Base-by-base conservation (phyloP, 64 coral and sea anemone genomes). In the Stichodactyla mertensii region DNA sequence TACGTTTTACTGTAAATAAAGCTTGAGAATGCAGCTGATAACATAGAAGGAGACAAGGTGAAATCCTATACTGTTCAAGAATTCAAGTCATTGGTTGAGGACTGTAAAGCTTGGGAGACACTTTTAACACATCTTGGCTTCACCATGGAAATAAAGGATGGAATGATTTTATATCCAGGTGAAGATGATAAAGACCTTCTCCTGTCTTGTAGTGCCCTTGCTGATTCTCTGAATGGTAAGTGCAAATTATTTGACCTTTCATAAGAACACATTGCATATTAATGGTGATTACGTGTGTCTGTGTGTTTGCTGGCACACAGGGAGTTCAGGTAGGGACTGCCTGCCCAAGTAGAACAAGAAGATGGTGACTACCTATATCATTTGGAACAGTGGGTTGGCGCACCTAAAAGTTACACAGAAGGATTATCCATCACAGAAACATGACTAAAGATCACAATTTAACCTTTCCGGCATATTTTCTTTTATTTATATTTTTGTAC, bases 181-280 rank as follows among this genome's bases (percentile, higher is more conserved):
- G 80, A 85, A 26, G 53, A 78, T 10, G 45, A 10, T 1, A 77
- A 69, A 78, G 91, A 87, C 23, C 15, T 89, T 28, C 52, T 96
- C 7, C 52, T 61, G 15, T 90, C 89, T 56, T 96, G 94, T 16
- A 93, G 84, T 90, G 94, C 77, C 18, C 74, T 96, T 51, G 51
- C 88, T 16, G 88, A 89, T 55, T 86, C 91, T 55, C 61, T 96
- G 61, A 80, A 83, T 86, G 94, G 94, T 96, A 53, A 87, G 91
- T 82, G 22, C 20, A 6, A 22, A n/a, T 66, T 66, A 6, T 64
- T 18, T 64, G 5, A 64, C 6, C 19, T 64, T 45, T 45, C 36
- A 45, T 45, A 45, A 45, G 36, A 45, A 45, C 3, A 4, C 36
- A 45, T 45, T 45, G 36, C 36, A 45, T 45, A 45, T 45, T 45